Evolutionary conservation across 2,888 invertebrate species (phyloP), one percentile per base, ranked within the genome.

Genomic region (Stegophylla sp.): DNA sequence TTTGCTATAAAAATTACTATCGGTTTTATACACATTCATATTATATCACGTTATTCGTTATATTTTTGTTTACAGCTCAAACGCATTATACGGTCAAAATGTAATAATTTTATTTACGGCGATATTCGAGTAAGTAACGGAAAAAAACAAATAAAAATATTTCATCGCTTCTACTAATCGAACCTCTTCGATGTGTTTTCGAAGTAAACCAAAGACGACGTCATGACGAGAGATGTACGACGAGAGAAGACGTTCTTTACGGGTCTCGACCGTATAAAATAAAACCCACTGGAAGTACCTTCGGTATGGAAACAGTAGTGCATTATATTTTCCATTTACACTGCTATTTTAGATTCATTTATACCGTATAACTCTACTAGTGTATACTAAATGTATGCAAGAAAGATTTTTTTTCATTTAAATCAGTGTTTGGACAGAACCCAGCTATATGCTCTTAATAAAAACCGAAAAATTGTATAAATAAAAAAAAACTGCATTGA

Each of bases 401-500:
- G n/a, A n/a, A n/a, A n/a, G n/a, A n/a, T n/a, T n/a, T n/a, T n/a
- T 34, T 34, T 34, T 5, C 7, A 34, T 34, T 5, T 34, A 34
- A 5, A 34, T 0, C n/a, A n/a, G 4, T 20, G 61, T 48, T 63
- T 10, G 20, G 48, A 2, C 20, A 1, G 10, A 28, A 74, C 20
- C 4, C 3, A 48, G 7, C 12, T 45, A 67, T n/a, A 34, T 0
- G 13, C 10, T 28, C 12, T 59, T 20, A 15, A 23, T 28, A 51
- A 34, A 28, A 17, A 12, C 12, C 20, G 9, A 61, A 28, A 63
- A 74, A 28, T 34, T 61, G n/a, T n/a, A 61, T 13, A 15, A 28
- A 73, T 48, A 69, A 28, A 51, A 51, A 69, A 71, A 71, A 74
- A 73, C 10, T 10, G 10, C 61, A 34, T n/a, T 9, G 34, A 69